Base-by-base conservation (phyloP, 2,113 vertebrate genomes). In the Strigops habroptila region DNA sequence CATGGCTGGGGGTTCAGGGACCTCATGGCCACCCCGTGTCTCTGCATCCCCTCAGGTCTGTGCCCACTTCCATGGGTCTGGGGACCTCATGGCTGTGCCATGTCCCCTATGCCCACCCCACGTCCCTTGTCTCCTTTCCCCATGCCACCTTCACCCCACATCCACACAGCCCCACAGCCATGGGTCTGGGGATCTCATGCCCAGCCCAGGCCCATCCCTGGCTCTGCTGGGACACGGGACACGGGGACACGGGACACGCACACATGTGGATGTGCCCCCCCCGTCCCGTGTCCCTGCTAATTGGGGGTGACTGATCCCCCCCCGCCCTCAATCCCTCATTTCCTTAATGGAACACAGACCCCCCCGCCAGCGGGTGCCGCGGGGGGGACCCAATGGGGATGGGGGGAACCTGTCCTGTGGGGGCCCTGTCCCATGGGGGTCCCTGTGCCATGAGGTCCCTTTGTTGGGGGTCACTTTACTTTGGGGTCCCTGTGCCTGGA, bases 221-320 rank as follows among this genome's bases (percentile, higher is more conserved):
- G 63, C 41, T 31, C 33, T 35, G 44, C 46, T 35, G n/a, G 35
- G 48, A 21, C 46, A 49, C 1, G 18, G 30, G 31, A 21, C 53
- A 57, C 55, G 31, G 31, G 55, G 31, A 57, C 55, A n/a, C 13
- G 7, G 19, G 52, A 53, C 9, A 18, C 55, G 33, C 22, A 16
- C 59, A 37, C 10, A 4, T 60, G 59, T 60, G 59, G n/a, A 17
- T 60, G 35, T 39, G 68, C 25, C 48, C 48, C 67, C 60, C 48
- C 25, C 7, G 18, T 46, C 67, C 68, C 55, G 7, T n/a, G 33
- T 53, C 70, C 79, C 22, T 12, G 44, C 76, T 93, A 93, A 93
- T 93, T 93, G 87, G 87, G 87, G 87, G 91, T 15, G 91, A 90
- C 87, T 88, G 74, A 90, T 77, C 91, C 33, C 9, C 86, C 33